Evolutionary conservation across 2,888 invertebrate species (phyloP).

Genomic region (Phortica magna): DNA sequence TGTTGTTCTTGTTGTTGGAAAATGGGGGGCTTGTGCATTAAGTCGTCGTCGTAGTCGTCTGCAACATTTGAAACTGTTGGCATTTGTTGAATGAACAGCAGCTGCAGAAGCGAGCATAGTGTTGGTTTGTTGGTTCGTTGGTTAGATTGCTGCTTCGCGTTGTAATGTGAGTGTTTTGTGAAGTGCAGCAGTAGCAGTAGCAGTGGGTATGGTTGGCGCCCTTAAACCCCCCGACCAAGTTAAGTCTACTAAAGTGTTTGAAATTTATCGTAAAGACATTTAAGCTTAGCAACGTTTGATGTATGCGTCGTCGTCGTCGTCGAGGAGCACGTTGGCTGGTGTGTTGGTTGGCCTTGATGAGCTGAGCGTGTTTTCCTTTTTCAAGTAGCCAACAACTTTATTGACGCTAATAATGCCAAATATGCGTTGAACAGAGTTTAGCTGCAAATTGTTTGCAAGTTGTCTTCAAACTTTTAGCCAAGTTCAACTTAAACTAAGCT

Average conservation of each 20-base stretch:
- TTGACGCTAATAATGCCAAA: no score
- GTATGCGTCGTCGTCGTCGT: background rate
- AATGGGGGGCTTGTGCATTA: background rate
- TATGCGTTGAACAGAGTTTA: no score
- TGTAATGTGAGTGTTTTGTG: constrained; percentile 1
- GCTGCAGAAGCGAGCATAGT: background rate
- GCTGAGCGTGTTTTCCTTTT: no score
- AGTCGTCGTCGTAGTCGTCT: background rate
- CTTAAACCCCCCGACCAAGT: background rate
- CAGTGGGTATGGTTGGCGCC: no score
- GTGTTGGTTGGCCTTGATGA: no score
- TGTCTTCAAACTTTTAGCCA: no score
- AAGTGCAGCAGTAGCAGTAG: background rate
- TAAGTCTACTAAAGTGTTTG: background rate
- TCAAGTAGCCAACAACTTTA: no score
- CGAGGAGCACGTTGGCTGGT: background rate
- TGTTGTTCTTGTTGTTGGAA: background rate
- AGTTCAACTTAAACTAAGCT: no score
- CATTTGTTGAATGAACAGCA: background rate
- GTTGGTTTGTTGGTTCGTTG: no score
- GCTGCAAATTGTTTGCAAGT: no score
- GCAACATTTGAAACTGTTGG: constrained; percentile 17
- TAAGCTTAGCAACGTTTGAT: background rate
- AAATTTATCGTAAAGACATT: background rate
- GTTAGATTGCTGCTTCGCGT: background rate